Conservation (phyloP, 2,113 vertebrate genomes). For the Pantherophis guttatus region DNA sequence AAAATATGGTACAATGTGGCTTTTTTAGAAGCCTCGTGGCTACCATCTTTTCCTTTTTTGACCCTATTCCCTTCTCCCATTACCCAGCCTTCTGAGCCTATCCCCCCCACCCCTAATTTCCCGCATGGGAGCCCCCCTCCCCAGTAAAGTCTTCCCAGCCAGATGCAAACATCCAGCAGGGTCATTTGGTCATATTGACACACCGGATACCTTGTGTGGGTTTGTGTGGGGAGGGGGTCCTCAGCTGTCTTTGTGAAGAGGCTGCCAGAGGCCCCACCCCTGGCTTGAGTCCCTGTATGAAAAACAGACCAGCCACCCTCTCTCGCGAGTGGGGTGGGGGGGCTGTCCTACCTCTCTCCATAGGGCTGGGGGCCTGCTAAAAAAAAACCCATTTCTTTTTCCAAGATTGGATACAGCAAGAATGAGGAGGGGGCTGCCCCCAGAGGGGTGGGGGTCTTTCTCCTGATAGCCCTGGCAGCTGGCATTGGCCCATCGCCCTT, state of each 20-base stretch:
- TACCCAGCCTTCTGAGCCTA: not conserved
- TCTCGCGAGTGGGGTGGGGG: accelerated
- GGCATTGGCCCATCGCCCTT: too few species aligned
- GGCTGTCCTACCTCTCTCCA: not conserved
- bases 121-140: not conserved
- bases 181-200: too few species aligned
- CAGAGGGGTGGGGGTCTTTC: too few species aligned
- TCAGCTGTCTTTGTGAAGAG: not conserved
- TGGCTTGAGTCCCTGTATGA: too few species aligned
- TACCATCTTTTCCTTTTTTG: not conserved
- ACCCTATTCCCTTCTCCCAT: not conserved
- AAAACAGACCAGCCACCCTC: too few species aligned
- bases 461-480: too few species aligned
- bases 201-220: not conserved
- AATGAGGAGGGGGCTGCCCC: not conserved
- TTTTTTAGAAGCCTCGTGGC: not conserved
- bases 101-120: not conserved
- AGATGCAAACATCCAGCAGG: not conserved
- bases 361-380: not conserved
- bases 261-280: too few species aligned
- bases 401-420: not conserved
- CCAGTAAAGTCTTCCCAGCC: not conserved
- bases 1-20: too few species aligned
- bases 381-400: not conserved
- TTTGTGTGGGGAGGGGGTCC: not conserved